Percentiles rank a stretch among this genome's conserved stretches.
Conservation (phyloP, 37 sponge, comb jelly and placozoan genomes). For the Aphrocallistes beatrix region DNA sequence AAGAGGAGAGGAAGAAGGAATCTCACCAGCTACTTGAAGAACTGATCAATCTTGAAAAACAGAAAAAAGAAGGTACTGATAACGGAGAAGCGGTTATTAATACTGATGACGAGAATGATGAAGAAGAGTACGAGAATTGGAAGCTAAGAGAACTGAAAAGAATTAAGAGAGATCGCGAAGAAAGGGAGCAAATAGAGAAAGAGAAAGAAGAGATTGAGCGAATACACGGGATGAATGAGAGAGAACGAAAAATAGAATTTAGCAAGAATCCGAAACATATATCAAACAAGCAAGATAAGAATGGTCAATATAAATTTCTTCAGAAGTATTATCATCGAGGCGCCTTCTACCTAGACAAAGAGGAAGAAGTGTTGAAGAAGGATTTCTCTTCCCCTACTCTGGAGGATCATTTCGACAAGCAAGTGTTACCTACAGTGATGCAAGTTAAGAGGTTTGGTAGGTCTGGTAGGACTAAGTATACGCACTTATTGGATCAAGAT, state of each 20-base stretch:
- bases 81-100: not conserved
- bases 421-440: constrained; percentile 96
- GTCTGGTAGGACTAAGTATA: constrained; percentile 96
- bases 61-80: too few relatives aligned
- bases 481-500: constrained; percentile 95
- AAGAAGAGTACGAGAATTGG: constrained; percentile 73
- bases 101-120: constrained; percentile 12
- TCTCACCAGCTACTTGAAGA: too few relatives aligned
- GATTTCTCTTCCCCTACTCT: constrained; percentile 80
- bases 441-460: constrained; percentile 99
- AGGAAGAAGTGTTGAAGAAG: constrained; percentile 42
- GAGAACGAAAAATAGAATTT: constrained; percentile 55
- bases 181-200: constrained; percentile 55
- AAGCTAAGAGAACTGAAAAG: constrained; percentile 88
- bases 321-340: constrained; percentile 99
- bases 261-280: constrained; percentile 39
- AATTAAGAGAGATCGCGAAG: constrained; percentile 91
- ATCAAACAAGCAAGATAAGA: constrained; percentile 58
- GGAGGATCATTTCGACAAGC: constrained; percentile 98
- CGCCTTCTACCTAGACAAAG: constrained; percentile 79
- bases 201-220: constrained; percentile 76
- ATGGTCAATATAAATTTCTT: constrained; percentile 91
- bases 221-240: constrained; percentile 80
- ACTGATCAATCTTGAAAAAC: too few relatives aligned
- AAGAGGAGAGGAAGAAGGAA: too few relatives aligned